Evolutionary conservation across 2,888 invertebrate species (phyloP).

Genomic region (Emmelina monodactyla): DNA sequence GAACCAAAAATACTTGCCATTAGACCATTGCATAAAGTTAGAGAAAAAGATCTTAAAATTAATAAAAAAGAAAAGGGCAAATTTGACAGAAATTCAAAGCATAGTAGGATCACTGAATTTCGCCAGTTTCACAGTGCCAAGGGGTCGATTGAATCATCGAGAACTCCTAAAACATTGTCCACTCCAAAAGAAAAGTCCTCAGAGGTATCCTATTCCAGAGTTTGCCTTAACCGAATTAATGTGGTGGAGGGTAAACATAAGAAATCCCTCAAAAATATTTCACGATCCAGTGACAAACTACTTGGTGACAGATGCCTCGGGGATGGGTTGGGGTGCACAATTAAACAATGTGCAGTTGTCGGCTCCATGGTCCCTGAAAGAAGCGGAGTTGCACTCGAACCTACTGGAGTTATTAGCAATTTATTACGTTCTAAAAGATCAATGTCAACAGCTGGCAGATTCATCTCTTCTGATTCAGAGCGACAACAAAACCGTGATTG

Average conservation of each 20-base stretch:
- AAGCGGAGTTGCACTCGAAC: neutral
- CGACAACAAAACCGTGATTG: neutral
- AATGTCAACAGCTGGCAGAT: neutral
- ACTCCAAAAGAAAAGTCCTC: neutral
- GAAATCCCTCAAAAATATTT: neutral
- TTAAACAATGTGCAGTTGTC: constrained; percentile 5
- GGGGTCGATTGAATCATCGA: constrained; percentile 11
- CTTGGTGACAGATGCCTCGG: constrained; percentile 9
- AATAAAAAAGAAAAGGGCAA: neutral
- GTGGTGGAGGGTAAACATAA: constrained; percentile 8
- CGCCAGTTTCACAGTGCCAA: constrained; percentile 5
- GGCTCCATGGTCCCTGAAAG: neutral
- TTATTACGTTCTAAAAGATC: neutral
- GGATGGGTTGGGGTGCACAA: constrained; percentile 7
- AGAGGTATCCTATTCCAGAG: neutral
- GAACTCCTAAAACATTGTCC: constrained; percentile 3
- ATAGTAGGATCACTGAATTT: constrained; percentile 9
- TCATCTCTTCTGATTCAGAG: neutral
- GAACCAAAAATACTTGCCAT: constrained; percentile 5
- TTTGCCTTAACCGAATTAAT: constrained; percentile 1
- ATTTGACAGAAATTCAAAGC: neutral
- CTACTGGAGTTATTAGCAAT: neutral
- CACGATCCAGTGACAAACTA: constrained; percentile 1
- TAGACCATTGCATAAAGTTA: neutral
- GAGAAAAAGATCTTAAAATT: neutral